phyloP scores from a whole-genome alignment of 2,888 invertebrate species.

The Octodonta nipae region DNA sequence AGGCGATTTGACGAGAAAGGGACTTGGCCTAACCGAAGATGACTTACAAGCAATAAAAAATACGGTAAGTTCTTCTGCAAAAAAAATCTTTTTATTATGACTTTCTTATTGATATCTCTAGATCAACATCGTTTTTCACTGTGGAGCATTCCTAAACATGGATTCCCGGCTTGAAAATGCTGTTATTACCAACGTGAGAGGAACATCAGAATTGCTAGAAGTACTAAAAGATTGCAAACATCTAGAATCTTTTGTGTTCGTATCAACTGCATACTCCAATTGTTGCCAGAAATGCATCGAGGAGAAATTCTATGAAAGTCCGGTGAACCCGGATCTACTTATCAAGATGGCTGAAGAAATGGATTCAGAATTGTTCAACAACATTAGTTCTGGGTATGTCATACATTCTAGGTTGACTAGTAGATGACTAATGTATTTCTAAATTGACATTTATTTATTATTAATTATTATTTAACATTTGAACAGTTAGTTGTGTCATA shows the following conservation, averaged over 20 bases:
- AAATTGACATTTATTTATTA: too few relatives aligned
- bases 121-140: slow-evolving; percentile 24
- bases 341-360: slow-evolving; percentile 25
- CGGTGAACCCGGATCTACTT: slow-evolving; percentile 31
- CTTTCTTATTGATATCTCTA: slow-evolving; percentile 4
- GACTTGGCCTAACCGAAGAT: slow-evolving; percentile 14
- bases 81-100: too few relatives aligned
- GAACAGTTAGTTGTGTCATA: too few relatives aligned
- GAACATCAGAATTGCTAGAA: slow-evolving; percentile 19
- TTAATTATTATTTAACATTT: too few relatives aligned
- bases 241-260: slow-evolving; percentile 26
- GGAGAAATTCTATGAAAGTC: slow-evolving; percentile 35
- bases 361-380: slow-evolving; percentile 13
- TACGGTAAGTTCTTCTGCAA: slow-evolving; percentile 15
- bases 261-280: slow-evolving; percentile 32
- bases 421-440: too few relatives aligned
- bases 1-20: slow-evolving; percentile 20
- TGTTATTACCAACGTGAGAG: slow-evolving; percentile 21
- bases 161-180: slow-evolving; percentile 18
- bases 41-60: slow-evolving; percentile 13
- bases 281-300: slow-evolving; percentile 27
- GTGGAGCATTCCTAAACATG: slow-evolving; percentile 24
- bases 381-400: slow-evolving; percentile 16
- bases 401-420: too few relatives aligned
- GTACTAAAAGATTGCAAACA: slow-evolving; percentile 12